Evolutionary conservation across 2,113 vertebrate species (phyloP).

Genomic region (Nesospiza acunhae): DNA sequence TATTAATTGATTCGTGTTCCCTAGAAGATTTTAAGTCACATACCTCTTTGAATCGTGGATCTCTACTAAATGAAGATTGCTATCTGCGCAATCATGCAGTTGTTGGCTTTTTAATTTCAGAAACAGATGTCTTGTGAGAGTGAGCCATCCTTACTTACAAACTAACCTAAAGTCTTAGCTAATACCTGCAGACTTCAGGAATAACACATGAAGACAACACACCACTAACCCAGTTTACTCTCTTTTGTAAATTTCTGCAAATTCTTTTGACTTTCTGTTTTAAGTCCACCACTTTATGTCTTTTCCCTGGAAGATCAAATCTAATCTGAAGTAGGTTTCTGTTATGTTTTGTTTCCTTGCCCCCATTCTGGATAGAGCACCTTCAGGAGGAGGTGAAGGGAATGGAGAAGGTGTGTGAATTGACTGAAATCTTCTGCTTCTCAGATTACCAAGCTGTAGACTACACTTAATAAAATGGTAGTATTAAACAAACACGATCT

Average conservation of each 20-base stretch:
- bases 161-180: not conserved
- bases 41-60: constrained; percentile 12
- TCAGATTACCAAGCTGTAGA: not conserved
- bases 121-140: not conserved
- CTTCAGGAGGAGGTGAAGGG: not conserved
- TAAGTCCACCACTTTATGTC: not conserved
- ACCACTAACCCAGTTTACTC: not conserved
- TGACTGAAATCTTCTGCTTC: not conserved
- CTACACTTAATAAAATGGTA: not conserved
- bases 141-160: not conserved
- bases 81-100: not conserved
- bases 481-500: not conserved
- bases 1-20: constrained; percentile 7
- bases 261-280: not conserved
- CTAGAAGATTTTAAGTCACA: constrained; percentile 26
- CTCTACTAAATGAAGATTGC: not conserved
- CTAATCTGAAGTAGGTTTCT: not conserved
- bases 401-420: not conserved
- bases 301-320: not conserved
- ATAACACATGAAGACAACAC: not conserved
- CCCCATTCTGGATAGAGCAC: not conserved
- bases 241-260: not conserved
- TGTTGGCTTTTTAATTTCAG: constrained; percentile 35
- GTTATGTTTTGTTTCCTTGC: not conserved
- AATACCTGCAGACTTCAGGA: not conserved